Conservation (phyloP, 2,113 vertebrate genomes). For the Leptocoma aspasia region DNA sequence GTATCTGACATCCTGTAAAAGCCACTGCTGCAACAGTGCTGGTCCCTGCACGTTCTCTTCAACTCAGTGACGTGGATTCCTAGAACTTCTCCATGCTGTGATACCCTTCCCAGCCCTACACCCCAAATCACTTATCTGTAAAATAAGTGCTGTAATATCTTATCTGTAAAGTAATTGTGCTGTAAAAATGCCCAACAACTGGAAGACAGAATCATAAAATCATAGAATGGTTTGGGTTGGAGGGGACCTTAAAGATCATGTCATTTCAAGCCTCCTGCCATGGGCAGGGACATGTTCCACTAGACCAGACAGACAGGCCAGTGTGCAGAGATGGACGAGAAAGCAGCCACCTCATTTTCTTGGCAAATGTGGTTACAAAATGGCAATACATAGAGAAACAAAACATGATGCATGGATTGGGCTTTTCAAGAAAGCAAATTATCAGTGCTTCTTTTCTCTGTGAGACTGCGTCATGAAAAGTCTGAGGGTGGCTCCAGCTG, state of each 20-base stretch:
- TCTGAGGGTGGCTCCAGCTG: not conserved
- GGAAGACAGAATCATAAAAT: not conserved
- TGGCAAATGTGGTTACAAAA: not conserved
- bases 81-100: not conserved
- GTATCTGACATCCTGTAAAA: not conserved
- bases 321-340: not conserved
- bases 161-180: too few relatives aligned
- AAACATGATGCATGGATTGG: not conserved
- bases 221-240: not conserved
- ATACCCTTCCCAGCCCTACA: not conserved
- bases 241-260: not conserved
- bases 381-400: not conserved
- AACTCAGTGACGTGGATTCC: accelerated
- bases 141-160: too few relatives aligned
- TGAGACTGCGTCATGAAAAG: accelerated
- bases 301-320: not conserved
- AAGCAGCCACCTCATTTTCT: not conserved
- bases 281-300: not conserved
- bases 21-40: not conserved
- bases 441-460: not conserved
- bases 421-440: not conserved
- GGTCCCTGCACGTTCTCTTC: not conserved
- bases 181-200: not conserved
- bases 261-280: not conserved
- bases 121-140: not conserved